Evolutionary conservation across 30 jellyfish, hydroid and myxozoan genomes (phyloP).

Genomic region (Rhopilema esculentum): DNA sequence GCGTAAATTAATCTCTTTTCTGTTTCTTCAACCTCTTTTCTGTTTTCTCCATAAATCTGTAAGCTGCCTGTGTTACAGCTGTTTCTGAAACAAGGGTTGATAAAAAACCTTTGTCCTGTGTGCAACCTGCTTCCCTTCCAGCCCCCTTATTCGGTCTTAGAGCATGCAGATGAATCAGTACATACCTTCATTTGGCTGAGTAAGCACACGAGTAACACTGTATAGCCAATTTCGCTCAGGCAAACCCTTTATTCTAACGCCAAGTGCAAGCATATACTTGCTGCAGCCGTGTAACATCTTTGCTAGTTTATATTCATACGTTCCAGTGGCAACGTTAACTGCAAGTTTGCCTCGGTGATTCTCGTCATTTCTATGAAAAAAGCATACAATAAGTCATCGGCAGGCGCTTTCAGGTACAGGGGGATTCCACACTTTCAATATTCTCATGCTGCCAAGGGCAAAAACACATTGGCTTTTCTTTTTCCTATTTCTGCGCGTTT

Average conservation of each 20-base stretch:
- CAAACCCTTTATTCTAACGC: slow-evolving; percentile 15
- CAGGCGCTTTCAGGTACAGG: not conserved
- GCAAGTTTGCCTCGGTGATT: slow-evolving; percentile 23
- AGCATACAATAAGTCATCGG: not conserved
- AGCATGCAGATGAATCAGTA: not conserved
- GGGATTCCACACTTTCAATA: not conserved
- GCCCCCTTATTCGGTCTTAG: not conserved
- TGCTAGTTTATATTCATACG: not conserved
- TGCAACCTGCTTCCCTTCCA: not conserved
- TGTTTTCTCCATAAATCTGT: too few species aligned
- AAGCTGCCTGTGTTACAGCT: too few species aligned
- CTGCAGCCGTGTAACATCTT: slow-evolving; percentile 60
- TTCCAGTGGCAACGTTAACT: not conserved
- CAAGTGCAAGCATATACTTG: slow-evolving; percentile 60
- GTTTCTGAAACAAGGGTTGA: not conserved
- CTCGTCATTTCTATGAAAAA: slow-evolving; percentile 34
- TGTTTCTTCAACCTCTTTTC: too few species aligned
- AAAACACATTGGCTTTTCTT: too few species aligned
- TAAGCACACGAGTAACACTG: slow-evolving; percentile 33
- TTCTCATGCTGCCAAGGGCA: too few species aligned
- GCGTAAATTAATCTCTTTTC: too few species aligned
- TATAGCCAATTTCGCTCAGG: slow-evolving; percentile 47
- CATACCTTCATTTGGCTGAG: slow-evolving; percentile 54
- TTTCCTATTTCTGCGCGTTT: too few species aligned
- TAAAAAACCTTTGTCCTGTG: too few species aligned